Base-by-base conservation (phyloP, 92 coral and sea anemone species). In the Bergia puertoricense region DNA sequence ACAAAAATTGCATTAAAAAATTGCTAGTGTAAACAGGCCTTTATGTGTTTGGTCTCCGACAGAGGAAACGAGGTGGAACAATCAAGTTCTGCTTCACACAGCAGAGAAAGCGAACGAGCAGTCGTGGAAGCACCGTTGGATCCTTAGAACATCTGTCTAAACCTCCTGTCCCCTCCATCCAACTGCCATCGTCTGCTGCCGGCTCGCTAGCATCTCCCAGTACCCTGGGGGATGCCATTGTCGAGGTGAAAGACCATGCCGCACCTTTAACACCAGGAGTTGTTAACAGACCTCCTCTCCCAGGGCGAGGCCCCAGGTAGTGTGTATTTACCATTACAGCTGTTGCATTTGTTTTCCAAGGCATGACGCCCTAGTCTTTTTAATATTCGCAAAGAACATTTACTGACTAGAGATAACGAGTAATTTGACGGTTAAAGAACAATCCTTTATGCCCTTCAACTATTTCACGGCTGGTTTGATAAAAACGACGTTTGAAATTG, bases 241-340 rank as follows among this genome's bases (percentile, higher is more conserved):
- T 71, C 8, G 82, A 92, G 13, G 59, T 62, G 2, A 36, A 40
- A 2, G 93, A 89, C 37, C 94, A 77, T 14, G 57, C 80, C 22
- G 93, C 83, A 72, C 88, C 85, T 41, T 86, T 93, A 20, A 84
- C 82, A 11, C 94, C 94, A n/a, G 98, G 98, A 77, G 88, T 95
- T 72, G 82, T 91, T 80, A 86, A 91, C 41, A 88, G 95, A 43
- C 98, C 98, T 42, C 98, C 98, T n/a, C 91, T 92, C 16, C 98
- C 98, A 38, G 93, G 94, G 73, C 88, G 86, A 81, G 67, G 43
- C 15, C 42, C 77, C 1, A 68, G 86, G 86, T 82, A 40, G 74
- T 11, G 5, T 81, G 10, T 42, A 42, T 59, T 38, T 69, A 36
- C 16, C 44, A 69, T 1, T 67, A 22, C 48, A 30, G 0, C 6